Evolutionary conservation across 2,888 invertebrate genomes (phyloP), one percentile per base, ranked within the genome.

Genomic region (Atrina japonica): DNA sequence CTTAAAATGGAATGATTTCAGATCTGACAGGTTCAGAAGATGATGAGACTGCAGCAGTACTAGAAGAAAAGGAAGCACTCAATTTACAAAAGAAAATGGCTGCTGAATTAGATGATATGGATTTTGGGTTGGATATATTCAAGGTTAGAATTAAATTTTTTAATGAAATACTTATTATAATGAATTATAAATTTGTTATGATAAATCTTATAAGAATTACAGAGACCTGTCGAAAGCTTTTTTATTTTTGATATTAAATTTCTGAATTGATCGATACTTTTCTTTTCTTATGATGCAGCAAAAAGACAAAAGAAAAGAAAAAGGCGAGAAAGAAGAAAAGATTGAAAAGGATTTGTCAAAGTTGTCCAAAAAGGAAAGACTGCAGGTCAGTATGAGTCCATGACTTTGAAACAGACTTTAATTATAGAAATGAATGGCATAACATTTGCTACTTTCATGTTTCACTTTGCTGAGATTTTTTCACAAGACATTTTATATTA

Each of bases 301-400:
- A 59, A 50, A 66, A 27, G 73, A 77, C 58, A 73, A 65, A 14
- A 55, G 60, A 40, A 73, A 74, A n/a, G 67, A 71, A 16, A 61
- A 52, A 43, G 69, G 68, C 18, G 65, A 73, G 40, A 76, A 70
- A 40, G 75, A 80, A 63, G 83, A 83, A 71, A 85, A 94, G 67
- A 93, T 96, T 43, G 94, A 94, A 91, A 94, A 94, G 81, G 96
- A 97, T 91, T 91, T 96, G 53, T 94, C 94, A 64, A 94, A 94
- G 83, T 92, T 97, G 85, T 94, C 94, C 16, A 93, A 94, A 83
- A 92, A 94, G 66, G 94, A 97, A 88, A 95, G 95, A 84, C 85
- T 94, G 64, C 94, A 94, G 83, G 83, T 83, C 71, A 56, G 50
- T 53, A n/a, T 53, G n/a, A n/a, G n/a, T n/a, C n/a, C n/a, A n/a